These are phyloP conservation scores for Urophycis tenuis DNA, from an alignment of 2,797 vertebrate species.

Conservation along the genomic window DNA sequence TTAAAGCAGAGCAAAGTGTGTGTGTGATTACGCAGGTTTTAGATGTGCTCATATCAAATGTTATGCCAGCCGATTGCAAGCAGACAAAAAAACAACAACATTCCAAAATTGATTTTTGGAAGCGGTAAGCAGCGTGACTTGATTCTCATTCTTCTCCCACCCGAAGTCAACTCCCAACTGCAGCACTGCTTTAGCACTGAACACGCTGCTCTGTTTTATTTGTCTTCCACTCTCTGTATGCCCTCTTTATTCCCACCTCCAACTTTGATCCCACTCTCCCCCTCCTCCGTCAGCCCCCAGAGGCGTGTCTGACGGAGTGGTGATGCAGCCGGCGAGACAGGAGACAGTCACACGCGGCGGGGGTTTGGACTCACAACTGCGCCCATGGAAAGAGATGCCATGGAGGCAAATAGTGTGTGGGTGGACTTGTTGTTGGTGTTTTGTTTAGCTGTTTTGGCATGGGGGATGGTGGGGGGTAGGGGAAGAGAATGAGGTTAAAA, in stretches of 20 bases:
- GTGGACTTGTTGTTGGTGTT: neutral
- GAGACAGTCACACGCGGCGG: neutral
- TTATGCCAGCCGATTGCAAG: too few species aligned
- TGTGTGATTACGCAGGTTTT: too few species aligned
- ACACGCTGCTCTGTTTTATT: too few species aligned
- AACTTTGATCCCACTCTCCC: neutral
- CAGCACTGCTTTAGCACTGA: neutral
- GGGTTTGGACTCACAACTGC: neutral
- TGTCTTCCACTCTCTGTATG: neutral
- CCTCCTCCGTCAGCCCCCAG: neutral
- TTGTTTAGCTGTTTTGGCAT: neutral
- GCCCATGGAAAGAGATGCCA: neutral
- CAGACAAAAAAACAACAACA: too few species aligned
- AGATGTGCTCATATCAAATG: too few species aligned
- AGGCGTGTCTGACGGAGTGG: neutral
- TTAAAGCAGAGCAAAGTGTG: too few species aligned
- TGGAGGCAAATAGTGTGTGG: neutral
- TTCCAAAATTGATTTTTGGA: too few species aligned
- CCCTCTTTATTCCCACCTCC: neutral
- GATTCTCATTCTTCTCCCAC: too few species aligned
- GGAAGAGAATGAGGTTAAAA: slow-evolving; percentile 17
- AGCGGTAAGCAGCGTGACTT: too few species aligned
- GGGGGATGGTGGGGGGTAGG: neutral
- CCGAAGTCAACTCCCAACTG: neutral
- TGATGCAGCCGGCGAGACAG: neutral